Evolutionary conservation across 2,797 vertebrate species (phyloP).

Genomic region (Muscicapa comitata): DNA sequence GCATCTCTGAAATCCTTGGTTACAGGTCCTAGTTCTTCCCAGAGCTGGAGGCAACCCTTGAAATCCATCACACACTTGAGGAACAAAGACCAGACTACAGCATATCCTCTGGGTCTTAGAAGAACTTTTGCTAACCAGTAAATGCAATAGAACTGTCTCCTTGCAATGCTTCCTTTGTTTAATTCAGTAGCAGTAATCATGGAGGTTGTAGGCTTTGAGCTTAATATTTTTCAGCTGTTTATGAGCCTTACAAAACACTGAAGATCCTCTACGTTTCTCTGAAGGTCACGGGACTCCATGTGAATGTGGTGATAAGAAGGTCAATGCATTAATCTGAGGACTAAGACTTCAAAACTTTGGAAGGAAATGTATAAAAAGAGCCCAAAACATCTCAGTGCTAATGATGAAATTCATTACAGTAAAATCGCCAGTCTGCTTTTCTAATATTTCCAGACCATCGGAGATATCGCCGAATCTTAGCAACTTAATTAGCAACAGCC

Average conservation of each 20-base stretch:
- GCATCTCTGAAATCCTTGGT: background rate
- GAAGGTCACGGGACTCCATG: background rate
- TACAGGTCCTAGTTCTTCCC: background rate
- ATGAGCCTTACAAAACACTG: background rate
- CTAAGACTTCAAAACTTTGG: background rate
- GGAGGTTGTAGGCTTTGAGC: background rate
- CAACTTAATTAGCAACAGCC: background rate
- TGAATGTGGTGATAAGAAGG: background rate
- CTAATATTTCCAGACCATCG: background rate
- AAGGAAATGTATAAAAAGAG: background rate
- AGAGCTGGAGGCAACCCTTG: background rate
- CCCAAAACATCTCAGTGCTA: background rate
- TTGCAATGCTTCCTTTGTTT: background rate
- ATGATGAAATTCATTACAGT: background rate
- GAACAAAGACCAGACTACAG: background rate
- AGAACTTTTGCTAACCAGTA: background rate
- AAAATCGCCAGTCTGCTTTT: background rate
- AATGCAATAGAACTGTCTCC: background rate
- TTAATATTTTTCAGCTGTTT: background rate
- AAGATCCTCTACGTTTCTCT: background rate
- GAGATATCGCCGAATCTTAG: background rate
- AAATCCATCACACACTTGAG: background rate
- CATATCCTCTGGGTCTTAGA: background rate
- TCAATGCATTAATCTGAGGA: background rate
- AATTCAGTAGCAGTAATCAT: background rate